Evolutionary conservation across 92 coral and sea anemone genomes (phyloP), one percentile per base, ranked within the genome.

Genomic region (Zoanthus solanderi): DNA sequence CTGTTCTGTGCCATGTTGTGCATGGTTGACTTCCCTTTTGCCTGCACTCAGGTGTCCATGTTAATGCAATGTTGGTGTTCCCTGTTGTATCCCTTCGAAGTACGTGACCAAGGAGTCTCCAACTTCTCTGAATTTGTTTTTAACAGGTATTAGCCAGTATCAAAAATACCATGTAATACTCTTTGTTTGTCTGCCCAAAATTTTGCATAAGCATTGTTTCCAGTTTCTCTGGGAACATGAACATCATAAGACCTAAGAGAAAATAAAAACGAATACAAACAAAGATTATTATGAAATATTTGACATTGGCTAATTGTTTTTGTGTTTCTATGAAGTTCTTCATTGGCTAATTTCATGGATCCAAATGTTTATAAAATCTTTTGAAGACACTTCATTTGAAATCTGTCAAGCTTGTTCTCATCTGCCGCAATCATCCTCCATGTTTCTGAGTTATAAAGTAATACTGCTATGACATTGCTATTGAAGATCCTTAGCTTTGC

Each of bases 331-430:
- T 46, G 7, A 45, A 74, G 57, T 42, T 72, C 57, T 74, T 74
- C 78, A 50, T 74, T 34, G 16, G n/a, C 31, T 72, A 72, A 72
- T 32, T 72, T 31, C 53, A 72, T 72, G 14, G 52, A n/a, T n/a
- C 18, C 44, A 42, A 72, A 34, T 7, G 32, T 37, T 54, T 11
- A 15, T 54, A 7, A 54, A 54, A 1, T 37, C 16, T 54, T 54
- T 54, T 15, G 10, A 54, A 54, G 60, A 54, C 60, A 52, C 7
- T 52, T 52, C 12, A 50, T 54, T 54, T 2, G 0, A 54, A 54
- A 54, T 54, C 60, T 54, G 17, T 54, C 60, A 10, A 9, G 30
- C 60, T 67, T 30, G 32, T 67, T 30, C 13, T 54, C 60, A 54
- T 54, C 60, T 54, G 60, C 60, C 60, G 6, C 60, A 54, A 15